Evolutionary conservation across 2,113 vertebrate species (phyloP).

Genomic region (Pagrus major): DNA sequence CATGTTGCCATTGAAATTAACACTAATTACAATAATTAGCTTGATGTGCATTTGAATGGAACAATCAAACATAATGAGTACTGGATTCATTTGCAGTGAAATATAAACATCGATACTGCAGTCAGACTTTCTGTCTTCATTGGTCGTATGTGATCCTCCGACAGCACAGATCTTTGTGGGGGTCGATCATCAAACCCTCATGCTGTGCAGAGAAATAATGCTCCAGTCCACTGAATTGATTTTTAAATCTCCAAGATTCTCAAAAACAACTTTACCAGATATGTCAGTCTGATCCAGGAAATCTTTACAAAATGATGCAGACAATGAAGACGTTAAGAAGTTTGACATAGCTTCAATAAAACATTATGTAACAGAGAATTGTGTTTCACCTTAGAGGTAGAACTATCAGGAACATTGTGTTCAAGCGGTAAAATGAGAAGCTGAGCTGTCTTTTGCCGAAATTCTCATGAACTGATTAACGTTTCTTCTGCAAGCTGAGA

Average conservation of each 20-base stretch:
- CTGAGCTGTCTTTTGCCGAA: constrained; percentile 3
- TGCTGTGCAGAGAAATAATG: not conserved
- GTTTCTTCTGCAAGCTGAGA: constrained; percentile 29
- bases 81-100: not conserved
- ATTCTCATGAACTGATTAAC: constrained; percentile 37
- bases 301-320: not conserved
- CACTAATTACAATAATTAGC: not conserved
- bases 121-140: not conserved
- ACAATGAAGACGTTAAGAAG: not conserved
- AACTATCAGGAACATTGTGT: not conserved
- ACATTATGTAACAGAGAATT: not conserved
- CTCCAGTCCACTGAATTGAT: not conserved
- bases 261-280: not conserved
- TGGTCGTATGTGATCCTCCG: not conserved
- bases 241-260: not conserved
- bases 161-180: not conserved
- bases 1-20: not conserved
- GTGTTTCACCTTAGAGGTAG: not conserved
- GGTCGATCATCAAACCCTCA: not conserved
- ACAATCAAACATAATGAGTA: not conserved
- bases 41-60: not conserved
- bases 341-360: not conserved
- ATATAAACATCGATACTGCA: not conserved
- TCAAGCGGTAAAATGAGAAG: not conserved
- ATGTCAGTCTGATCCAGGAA: not conserved